Evolutionary conservation across 2,888 invertebrate species (phyloP), one percentile per base, ranked within the genome.

Genomic region (Myathropa florea): DNA sequence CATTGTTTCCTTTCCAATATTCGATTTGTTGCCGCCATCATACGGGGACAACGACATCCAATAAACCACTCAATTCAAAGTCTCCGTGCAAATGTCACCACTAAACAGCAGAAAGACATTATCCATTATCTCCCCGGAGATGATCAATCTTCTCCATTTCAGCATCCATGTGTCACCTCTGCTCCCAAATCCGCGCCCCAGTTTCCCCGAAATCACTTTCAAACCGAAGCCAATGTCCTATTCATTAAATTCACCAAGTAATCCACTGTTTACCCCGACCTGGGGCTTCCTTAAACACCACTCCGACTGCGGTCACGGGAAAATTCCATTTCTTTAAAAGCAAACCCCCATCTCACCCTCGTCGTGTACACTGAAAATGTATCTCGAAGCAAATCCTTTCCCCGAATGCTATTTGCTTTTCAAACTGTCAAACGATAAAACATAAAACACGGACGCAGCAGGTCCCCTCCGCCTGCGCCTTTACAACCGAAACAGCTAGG

Each of bases 371-470:
- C 33, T 1, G 9, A 33, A 33, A 7, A 46, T 18, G n/a, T 46
- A 46, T 18, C 46, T 18, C 46, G 18, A 18, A 18, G 46, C 46
- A 46, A 46, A 46, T 46, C 46, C 46, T 46, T 46, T 46, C 18
- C 46, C 18, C 46, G 18, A 46, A 46, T 46, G 46, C 46, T 46
- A 46, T 46, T 46, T 46, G 46, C 46, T 18, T 18, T 46, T 7
- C 46, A 18, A 46, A 36, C 36, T 39, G 59, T 67, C 67, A 55
- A 55, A 21, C 53, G 67, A 67, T 67, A 30, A 67, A 55, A 53
- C 30, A 67, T 67, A 67, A 67, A 55, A 53, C 30, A 10, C 55
- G 21, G n/a, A 23, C 67, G 21, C 55, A 30, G 55, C 55, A 30
- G 21, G 67, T 55, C 30, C 21, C 18, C 28, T 12, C 26, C n/a